Conservation (phyloP, 2,888 invertebrate genomes). For the Hyposoter dolosus region DNA sequence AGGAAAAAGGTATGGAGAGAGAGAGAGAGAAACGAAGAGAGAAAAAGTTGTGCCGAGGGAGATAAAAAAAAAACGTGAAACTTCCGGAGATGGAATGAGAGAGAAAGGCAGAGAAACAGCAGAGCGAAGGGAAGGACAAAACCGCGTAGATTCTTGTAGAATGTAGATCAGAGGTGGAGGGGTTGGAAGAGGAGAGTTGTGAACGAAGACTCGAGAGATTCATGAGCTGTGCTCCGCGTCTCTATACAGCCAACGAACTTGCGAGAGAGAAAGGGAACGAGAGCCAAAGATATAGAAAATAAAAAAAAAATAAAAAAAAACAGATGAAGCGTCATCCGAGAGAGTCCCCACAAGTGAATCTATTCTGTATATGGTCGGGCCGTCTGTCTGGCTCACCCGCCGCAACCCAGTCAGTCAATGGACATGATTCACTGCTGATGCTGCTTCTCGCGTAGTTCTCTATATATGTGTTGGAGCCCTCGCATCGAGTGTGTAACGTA, state of each 20-base stretch:
- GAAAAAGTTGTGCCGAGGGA: neutral
- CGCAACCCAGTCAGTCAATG: slow-evolving; percentile 78
- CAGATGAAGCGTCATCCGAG: slow-evolving; percentile 58
- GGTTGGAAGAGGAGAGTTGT: slow-evolving; percentile 22
- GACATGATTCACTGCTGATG: slow-evolving; percentile 79
- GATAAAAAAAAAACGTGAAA: slow-evolving; percentile 3
- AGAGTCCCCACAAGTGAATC: slow-evolving; percentile 78
- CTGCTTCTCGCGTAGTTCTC: slow-evolving; percentile 27
- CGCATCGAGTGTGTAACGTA: slow-evolving; percentile 1
- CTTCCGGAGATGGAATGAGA: slow-evolving; percentile 14
- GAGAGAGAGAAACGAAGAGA: slow-evolving; percentile 3
- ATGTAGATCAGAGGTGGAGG: slow-evolving; percentile 52
- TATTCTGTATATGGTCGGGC: slow-evolving; percentile 82
- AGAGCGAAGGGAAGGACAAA: slow-evolving; percentile 20
- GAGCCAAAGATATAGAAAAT: slow-evolving; percentile 28
- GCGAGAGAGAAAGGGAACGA: slow-evolving; percentile 18
- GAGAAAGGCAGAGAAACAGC: slow-evolving; percentile 8
- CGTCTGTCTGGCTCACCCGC: slow-evolving; percentile 74
- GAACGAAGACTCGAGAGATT: slow-evolving; percentile 42
- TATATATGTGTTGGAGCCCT: slow-evolving; percentile 26
- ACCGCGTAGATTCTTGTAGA: slow-evolving; percentile 53
- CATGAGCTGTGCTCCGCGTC: slow-evolving; percentile 13
- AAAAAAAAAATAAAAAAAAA: slow-evolving; percentile 26
- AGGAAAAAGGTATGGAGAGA: slow-evolving; percentile 8
- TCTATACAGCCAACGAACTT: slow-evolving; percentile 10